Percentiles rank a stretch among this genome's conserved stretches.
phyloP scores from a whole-genome alignment of 2,888 invertebrate species.

The Parapristionchus giblindavisi region DNA sequence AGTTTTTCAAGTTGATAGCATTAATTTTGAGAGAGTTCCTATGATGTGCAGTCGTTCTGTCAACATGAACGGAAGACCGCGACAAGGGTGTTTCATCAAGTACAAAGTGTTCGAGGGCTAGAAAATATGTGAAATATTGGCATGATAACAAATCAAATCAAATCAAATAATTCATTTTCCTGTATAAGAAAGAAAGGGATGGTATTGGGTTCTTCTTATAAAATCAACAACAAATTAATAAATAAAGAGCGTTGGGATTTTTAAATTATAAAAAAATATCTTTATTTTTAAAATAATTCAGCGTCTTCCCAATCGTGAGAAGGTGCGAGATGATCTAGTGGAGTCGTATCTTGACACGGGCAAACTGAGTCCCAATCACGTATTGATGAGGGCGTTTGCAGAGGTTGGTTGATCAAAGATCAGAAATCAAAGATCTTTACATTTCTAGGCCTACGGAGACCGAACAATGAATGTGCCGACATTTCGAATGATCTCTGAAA shows the following conservation, averaged over 20 bases:
- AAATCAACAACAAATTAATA: neutral
- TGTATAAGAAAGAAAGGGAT: neutral
- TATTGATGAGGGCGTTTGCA: constrained; percentile 8
- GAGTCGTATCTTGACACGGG: constrained; percentile 26
- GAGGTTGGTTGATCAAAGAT: constrained; percentile 6
- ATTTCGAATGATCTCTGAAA: constrained; percentile 19
- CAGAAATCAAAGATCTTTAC: neutral
- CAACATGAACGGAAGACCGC: too few relatives aligned
- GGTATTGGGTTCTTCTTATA: neutral
- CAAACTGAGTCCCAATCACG: constrained; percentile 21
- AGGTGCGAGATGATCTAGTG: constrained; percentile 9
- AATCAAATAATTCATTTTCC: neutral
- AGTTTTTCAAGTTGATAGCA: too few relatives aligned
- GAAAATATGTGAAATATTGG: too few relatives aligned
- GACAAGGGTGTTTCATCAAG: too few relatives aligned
- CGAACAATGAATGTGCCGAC: constrained; percentile 31
- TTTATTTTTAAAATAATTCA: neutral
- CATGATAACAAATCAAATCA: too few relatives aligned
- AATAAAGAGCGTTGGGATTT: too few relatives aligned
- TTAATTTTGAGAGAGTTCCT: too few relatives aligned
- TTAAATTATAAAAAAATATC: neutral
- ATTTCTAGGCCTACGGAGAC: constrained; percentile 30
- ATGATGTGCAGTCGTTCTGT: too few relatives aligned
- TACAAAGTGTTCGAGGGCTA: too few relatives aligned
- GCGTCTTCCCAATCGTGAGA: constrained; percentile 4